A percentile compares a stretch with the other conserved stretches of the same genome.
Evolutionary conservation across 2,888 invertebrate genomes (phyloP).

Genomic region (Meganola albula): DNA sequence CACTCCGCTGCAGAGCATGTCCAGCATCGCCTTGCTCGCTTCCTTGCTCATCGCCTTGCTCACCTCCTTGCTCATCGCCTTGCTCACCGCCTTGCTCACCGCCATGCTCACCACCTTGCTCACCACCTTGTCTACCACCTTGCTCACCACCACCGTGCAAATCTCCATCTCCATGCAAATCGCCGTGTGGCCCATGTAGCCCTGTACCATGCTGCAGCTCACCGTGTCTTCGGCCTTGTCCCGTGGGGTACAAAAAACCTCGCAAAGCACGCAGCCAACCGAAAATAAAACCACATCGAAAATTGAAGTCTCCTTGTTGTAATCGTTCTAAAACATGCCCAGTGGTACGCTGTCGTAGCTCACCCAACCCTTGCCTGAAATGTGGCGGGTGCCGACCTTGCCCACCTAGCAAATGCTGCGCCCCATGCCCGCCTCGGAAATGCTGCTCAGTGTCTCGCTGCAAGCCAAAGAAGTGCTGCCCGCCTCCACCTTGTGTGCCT

Average conservation of each 20-base stretch:
- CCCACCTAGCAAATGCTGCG: conserved; percentile 39
- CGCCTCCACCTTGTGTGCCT: conserved; percentile 34
- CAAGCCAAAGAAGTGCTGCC: conserved; percentile 27
- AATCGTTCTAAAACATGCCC: conserved; percentile 51
- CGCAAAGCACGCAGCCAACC: conserved; percentile 48
- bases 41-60: conserved; percentile 1
- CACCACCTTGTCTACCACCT: conserved; percentile 16
- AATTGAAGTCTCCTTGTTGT: conserved; percentile 53
- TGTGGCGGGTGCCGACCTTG: conserved; percentile 33
- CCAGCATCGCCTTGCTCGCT: background rate
- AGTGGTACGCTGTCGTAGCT: conserved; percentile 50
- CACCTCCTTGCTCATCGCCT: background rate
- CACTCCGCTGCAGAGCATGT: too few species aligned
- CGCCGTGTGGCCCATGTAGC: conserved; percentile 11
- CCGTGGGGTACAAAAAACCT: conserved; percentile 42
- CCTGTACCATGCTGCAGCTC: conserved; percentile 33
- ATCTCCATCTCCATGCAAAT: conserved; percentile 3
- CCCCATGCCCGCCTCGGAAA: conserved; percentile 37
- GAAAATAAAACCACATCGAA: conserved; percentile 45
- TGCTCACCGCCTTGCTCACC: background rate
- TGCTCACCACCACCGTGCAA: conserved; percentile 14
- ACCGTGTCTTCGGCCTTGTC: conserved; percentile 54
- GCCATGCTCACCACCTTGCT: background rate
- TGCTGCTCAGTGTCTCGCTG: conserved; percentile 35
- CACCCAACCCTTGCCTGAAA: conserved; percentile 40